A percentile compares a stretch with the other conserved stretches of the same genome.
Evolutionary conservation across 2,888 invertebrate species (phyloP).

Genomic region (Volucella inflata): DNA sequence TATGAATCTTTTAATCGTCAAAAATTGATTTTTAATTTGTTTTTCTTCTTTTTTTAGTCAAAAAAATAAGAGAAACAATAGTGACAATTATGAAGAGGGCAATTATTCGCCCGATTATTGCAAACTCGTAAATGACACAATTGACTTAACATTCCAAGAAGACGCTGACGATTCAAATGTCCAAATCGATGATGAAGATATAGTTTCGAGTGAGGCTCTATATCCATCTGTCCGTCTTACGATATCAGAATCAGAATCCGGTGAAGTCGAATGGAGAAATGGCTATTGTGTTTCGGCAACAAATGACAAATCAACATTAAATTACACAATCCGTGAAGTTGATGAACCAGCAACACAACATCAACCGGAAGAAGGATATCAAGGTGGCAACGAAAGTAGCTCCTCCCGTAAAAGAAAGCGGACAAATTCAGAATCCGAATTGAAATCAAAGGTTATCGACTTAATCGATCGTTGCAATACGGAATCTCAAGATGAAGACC

Average conservation of each 20-base stretch:
- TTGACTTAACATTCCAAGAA: constrained; percentile 61
- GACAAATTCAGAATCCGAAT: constrained; percentile 22
- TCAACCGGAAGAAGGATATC: background rate
- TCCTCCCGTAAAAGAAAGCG: constrained; percentile 27
- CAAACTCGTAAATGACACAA: constrained; percentile 54
- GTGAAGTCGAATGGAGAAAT: constrained; percentile 60
- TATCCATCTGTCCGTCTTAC: constrained; percentile 65
- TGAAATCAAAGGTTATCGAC: constrained; percentile 42
- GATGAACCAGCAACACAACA: constrained; percentile 4
- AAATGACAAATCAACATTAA: constrained; percentile 2
- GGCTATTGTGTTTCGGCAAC: constrained; percentile 29
- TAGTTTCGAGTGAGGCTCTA: constrained; percentile 42
- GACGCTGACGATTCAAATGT: constrained; percentile 21
- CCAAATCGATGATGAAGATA: constrained; percentile 45
- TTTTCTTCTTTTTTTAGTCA: constrained; percentile 2
- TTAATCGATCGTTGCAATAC: constrained; percentile 61
- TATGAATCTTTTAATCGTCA: too few relatives aligned
- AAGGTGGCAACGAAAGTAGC: background rate
- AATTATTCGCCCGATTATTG: constrained; percentile 58
- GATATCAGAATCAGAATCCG: constrained; percentile 36
- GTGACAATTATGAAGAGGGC: constrained; percentile 11
- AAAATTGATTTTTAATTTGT: background rate
- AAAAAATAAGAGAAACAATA: background rate
- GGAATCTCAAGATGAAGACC: constrained; percentile 76
- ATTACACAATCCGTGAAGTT: constrained; percentile 41